Conservation (phyloP, 2,113 vertebrate species). For the Salvelinus namaycush region DNA sequence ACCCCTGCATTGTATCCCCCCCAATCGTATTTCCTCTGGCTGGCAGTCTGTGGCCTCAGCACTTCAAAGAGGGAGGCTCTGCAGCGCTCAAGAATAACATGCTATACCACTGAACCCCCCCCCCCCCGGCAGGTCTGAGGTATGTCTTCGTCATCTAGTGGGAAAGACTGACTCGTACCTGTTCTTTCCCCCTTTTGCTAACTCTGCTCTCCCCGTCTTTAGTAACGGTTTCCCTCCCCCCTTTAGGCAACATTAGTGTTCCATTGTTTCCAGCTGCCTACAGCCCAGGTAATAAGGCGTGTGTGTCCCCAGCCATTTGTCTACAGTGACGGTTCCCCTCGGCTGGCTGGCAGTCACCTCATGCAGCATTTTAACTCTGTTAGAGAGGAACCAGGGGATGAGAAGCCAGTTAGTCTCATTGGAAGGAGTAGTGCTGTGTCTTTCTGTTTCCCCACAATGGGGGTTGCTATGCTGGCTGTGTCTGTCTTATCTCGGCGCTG, state of each 20-base stretch:
- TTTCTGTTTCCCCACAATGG: background rate
- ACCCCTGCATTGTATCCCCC: background rate
- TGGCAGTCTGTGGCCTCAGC: constrained; percentile 47
- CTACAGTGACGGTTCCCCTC: background rate
- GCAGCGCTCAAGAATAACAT: constrained; percentile 65
- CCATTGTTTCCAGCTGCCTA: too few relatives aligned
- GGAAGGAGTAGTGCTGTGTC: background rate
- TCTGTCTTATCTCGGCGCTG: constrained; percentile 23
- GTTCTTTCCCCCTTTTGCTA: too few relatives aligned
- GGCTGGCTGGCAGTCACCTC: background rate
- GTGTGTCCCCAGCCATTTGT: background rate
- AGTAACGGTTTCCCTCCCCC: background rate
- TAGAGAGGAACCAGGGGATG: background rate
- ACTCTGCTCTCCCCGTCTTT: background rate
- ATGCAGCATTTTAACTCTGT: background rate
- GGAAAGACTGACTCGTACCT: background rate
- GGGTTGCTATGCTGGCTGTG: background rate
- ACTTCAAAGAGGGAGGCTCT: constrained; percentile 66
- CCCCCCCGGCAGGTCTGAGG: constrained; percentile 44
- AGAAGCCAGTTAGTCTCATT: background rate
- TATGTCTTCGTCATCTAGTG: constrained; percentile 14
- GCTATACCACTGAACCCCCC: constrained; percentile 42
- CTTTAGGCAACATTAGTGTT: too few relatives aligned
- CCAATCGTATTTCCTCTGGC: constrained; percentile 34
- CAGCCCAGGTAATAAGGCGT: background rate